These are phyloP conservation scores for Agrypnus murinus DNA, from an alignment of 2,888 invertebrate species.

Conservation along the genomic window DNA sequence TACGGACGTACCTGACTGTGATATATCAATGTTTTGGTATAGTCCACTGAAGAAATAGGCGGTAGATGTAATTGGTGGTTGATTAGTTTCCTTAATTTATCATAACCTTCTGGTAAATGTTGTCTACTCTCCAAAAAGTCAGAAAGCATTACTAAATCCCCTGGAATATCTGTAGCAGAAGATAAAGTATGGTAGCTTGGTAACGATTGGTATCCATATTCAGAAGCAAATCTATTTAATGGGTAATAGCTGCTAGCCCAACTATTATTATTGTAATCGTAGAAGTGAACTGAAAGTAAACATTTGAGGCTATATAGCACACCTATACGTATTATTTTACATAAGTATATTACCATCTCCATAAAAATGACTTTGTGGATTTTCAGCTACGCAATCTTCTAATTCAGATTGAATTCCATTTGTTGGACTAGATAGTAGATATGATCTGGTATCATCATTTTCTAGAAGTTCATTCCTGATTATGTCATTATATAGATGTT, in stretches of 20 bases:
- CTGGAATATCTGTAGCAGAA: slow-evolving; percentile 73
- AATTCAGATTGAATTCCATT: slow-evolving; percentile 84
- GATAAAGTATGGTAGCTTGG: slow-evolving; percentile 83
- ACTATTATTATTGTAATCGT: slow-evolving; percentile 87
- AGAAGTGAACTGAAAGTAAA: slow-evolving; percentile 87
- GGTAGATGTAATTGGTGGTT: slow-evolving; percentile 78
- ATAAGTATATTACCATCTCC: slow-evolving; percentile 83
- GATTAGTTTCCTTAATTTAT: slow-evolving; percentile 77
- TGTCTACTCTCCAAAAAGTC: slow-evolving; percentile 86
- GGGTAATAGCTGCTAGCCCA: slow-evolving; percentile 89
- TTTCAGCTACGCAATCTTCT: slow-evolving; percentile 84
- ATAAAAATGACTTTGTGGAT: slow-evolving; percentile 86
- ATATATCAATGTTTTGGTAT: slow-evolving; percentile 83
- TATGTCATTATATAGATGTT: slow-evolving; percentile 86
- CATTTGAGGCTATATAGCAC: too few relatives aligned
- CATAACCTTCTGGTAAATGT: slow-evolving; percentile 88
- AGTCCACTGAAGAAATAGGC: slow-evolving; percentile 71
- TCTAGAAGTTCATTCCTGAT: slow-evolving; percentile 79
- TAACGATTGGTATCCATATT: slow-evolving; percentile 95
- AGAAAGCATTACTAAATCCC: slow-evolving; percentile 75
- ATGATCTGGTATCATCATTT: slow-evolving; percentile 79
- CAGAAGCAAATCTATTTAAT: slow-evolving; percentile 91
- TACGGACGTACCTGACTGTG: slow-evolving; percentile 83
- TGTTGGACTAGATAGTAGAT: slow-evolving; percentile 92
- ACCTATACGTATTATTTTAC: too few relatives aligned